Base-by-base conservation (phyloP, 23 tunicate species). In the Trididemnum clinides region DNA sequence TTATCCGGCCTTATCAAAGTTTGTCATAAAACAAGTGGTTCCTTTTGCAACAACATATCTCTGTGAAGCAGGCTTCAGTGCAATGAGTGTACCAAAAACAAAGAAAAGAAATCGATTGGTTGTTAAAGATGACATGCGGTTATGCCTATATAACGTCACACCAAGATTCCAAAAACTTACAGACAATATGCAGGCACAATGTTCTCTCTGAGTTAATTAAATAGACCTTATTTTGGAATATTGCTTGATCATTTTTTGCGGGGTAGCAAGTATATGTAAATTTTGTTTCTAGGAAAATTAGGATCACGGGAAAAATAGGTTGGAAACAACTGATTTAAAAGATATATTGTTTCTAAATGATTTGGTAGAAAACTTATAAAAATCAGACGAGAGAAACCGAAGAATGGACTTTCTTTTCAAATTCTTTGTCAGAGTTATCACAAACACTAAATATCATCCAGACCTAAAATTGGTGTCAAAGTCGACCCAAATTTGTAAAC, bases 21-120 rank as follows among this genome's bases (percentile, higher is more conserved):
- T 50, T 78, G 83, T 78, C 29, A 51, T 78, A 21, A 20, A 78
- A 51, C 83, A 33, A 78, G 66, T 51, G 50, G 51, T 78, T 36
- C 28, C 83, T 7, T 78, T 78, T 78, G 75, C 75, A 29, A 66
- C 75, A 38, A 73, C 57, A 37, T 73, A 39, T 20, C 57, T 36
- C 28, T 73, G 80, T 28, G 80, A 73, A 38, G 80, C 80, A 74
- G 80, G 80, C 29, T 66, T 66, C 75, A 66, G 75, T 66, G 37
- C 75, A 66, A 38, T n/a, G 80, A 74, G 57, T 74, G 32, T 74
- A 37, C 30, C 27, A 37, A 74, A 74, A 74, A 35, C 80, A 2
- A 35, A 74, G 32, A 21, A 74, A 2, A 39, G 80, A 38, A 74
- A 74, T 74, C 80, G 10, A 74, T 38, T 36, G 80, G 27, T 20